Conservation (phyloP, 2,888 invertebrate species). For the Muschampia plurimacula region DNA sequence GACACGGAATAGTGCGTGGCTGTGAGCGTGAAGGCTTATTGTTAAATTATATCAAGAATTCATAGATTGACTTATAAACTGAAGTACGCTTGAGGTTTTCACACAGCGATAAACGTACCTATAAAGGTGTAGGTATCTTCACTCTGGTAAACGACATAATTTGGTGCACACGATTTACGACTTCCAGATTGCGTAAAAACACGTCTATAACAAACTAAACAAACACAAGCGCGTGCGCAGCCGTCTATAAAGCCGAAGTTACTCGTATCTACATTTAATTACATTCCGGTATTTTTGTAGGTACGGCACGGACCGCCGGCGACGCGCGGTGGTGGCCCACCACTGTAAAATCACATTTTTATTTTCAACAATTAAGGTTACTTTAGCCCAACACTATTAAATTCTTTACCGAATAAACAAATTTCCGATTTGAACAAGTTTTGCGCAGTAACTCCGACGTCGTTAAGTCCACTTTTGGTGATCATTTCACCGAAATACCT, state of each 20-base stretch:
- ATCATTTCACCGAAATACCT: too few relatives aligned
- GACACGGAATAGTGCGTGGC: too few relatives aligned
- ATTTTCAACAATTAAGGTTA: slow-evolving; percentile 32
- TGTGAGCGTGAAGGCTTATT: too few relatives aligned
- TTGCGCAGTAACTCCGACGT: neutral
- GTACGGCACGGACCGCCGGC: slow-evolving; percentile 79
- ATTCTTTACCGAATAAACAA: neutral
- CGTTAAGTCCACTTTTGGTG: too few relatives aligned
- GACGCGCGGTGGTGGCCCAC: slow-evolving; percentile 71
- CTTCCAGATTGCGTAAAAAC: slow-evolving; percentile 86
- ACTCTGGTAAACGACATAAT: slow-evolving; percentile 81
- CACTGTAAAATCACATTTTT: slow-evolving; percentile 34
- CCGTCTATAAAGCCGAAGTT: slow-evolving; percentile 84
- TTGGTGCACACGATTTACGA: slow-evolving; percentile 83
- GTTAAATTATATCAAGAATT: neutral
- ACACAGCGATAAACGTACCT: slow-evolving; percentile 31
- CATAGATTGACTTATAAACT: neutral
- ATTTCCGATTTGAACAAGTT: neutral
- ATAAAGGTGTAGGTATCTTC: slow-evolving; percentile 62
- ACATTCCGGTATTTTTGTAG: slow-evolving; percentile 85
- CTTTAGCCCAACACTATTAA: slow-evolving; percentile 39
- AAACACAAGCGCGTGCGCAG: slow-evolving; percentile 80
- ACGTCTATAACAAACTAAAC: slow-evolving; percentile 83
- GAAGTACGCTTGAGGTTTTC: slow-evolving; percentile 17
- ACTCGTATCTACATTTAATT: slow-evolving; percentile 79